A percentile compares a stretch with the other conserved stretches of the same genome.
Conservation (phyloP, 1,140 invertebrate species). For the Formica exsecta region DNA sequence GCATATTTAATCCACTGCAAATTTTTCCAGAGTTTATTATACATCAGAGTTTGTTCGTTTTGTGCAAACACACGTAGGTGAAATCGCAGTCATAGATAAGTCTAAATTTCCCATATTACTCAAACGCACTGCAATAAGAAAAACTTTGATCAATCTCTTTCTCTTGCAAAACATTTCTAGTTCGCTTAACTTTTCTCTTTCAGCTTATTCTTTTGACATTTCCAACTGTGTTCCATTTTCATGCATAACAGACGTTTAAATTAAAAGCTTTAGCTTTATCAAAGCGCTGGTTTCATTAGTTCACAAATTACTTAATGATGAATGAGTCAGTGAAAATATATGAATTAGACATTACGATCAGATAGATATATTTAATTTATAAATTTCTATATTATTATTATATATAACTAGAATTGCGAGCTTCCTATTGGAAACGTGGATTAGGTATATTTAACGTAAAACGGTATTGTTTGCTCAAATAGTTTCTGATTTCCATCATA, state of each 20-base stretch:
- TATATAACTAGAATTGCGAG: neutral
- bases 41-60: neutral
- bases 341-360: neutral
- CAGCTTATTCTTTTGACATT: constrained; percentile 14
- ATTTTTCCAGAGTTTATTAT: constrained; percentile 30
- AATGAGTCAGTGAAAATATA: neutral
- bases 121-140: neutral
- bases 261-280: neutral
- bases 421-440: neutral
- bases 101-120: constrained; percentile 41
- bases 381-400: neutral
- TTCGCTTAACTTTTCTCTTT: constrained; percentile 11
- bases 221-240: neutral
- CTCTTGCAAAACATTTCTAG: neutral
- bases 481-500: neutral
- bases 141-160: constrained; percentile 35
- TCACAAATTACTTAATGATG: neutral
- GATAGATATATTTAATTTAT: neutral
- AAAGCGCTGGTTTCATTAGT: neutral
- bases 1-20: constrained; percentile 1
- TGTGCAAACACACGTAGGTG: neutral
- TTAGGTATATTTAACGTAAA: neutral
- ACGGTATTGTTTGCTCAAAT: neutral
- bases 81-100: neutral
- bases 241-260: neutral